Percentiles rank a stretch among this genome's conserved stretches.
Conservation (phyloP, 2,113 vertebrate species). For the Clarias gariepinus region DNA sequence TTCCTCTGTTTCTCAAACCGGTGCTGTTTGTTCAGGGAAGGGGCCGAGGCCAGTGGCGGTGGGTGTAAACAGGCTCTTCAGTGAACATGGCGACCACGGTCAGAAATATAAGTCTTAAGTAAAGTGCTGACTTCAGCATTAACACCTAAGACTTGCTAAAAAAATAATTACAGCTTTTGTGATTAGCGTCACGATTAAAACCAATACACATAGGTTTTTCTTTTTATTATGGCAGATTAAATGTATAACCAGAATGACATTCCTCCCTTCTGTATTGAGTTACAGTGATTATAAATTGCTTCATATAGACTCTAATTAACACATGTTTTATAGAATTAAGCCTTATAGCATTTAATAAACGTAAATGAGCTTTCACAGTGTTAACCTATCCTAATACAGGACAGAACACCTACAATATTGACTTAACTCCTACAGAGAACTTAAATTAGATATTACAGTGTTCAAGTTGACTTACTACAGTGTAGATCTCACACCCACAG, state of each 20-base stretch:
- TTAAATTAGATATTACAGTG: background rate
- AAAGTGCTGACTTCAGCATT: background rate
- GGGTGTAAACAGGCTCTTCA: constrained; percentile 3
- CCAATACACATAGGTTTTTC: background rate
- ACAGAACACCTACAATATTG: background rate
- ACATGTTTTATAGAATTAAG: background rate
- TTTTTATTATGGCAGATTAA: background rate
- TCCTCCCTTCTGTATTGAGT: background rate
- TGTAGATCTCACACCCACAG: background rate
- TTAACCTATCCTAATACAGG: background rate
- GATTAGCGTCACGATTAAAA: background rate
- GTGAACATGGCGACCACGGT: background rate
- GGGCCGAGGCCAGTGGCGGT: background rate
- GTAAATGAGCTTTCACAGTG: background rate
- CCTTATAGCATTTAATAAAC: background rate
- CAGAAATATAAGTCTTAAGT: background rate
- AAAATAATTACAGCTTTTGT: background rate
- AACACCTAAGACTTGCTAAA: background rate
- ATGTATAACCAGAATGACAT: background rate
- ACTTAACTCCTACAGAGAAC: background rate
- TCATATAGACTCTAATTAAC: background rate
- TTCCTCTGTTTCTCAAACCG: constrained; percentile 34
- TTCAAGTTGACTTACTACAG: background rate
- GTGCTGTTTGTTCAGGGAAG: constrained; percentile 39
- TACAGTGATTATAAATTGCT: background rate